Evolutionary conservation across 37 sponge, comb jelly and placozoan species (phyloP).

Genomic region (Bolinopsis microptera): DNA sequence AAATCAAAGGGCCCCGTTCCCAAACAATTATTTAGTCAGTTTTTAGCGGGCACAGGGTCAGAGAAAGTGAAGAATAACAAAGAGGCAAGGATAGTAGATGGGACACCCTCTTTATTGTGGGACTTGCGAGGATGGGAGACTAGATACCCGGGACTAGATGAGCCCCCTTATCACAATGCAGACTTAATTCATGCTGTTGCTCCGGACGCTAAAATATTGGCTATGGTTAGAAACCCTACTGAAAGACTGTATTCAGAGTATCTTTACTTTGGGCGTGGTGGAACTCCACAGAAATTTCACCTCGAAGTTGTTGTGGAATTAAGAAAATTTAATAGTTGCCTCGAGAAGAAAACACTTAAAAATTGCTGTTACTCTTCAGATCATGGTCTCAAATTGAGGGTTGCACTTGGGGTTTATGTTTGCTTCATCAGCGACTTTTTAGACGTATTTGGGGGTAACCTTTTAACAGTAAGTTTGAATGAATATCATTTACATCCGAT

Average conservation of each 20-base stretch:
- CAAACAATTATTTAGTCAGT: background rate
- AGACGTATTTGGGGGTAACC: background rate
- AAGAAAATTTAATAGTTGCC: background rate
- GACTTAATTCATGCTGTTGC: slow-evolving; percentile 44
- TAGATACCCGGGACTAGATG: background rate
- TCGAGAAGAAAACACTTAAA: background rate
- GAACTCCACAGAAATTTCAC: background rate
- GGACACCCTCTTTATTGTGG: slow-evolving; percentile 33
- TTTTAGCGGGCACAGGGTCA: background rate
- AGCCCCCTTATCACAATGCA: slow-evolving; percentile 11
- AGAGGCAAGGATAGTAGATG: background rate
- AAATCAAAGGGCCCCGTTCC: background rate
- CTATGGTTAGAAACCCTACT: slow-evolving; percentile 70
- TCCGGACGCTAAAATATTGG: slow-evolving; percentile 68
- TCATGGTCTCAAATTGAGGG: background rate
- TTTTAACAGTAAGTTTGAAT: background rate
- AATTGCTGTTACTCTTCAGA: slow-evolving; percentile 39
- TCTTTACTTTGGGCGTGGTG: slow-evolving; percentile 67
- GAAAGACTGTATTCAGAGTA: slow-evolving; percentile 71
- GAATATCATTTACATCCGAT: background rate
- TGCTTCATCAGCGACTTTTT: background rate
- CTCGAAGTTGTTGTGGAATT: background rate
- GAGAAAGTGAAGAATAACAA: no score
- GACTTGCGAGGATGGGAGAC: slow-evolving; percentile 37
- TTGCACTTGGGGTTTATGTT: background rate